Conservation (phyloP, 2,113 vertebrate genomes). For the Gymnorhina tibicen region DNA sequence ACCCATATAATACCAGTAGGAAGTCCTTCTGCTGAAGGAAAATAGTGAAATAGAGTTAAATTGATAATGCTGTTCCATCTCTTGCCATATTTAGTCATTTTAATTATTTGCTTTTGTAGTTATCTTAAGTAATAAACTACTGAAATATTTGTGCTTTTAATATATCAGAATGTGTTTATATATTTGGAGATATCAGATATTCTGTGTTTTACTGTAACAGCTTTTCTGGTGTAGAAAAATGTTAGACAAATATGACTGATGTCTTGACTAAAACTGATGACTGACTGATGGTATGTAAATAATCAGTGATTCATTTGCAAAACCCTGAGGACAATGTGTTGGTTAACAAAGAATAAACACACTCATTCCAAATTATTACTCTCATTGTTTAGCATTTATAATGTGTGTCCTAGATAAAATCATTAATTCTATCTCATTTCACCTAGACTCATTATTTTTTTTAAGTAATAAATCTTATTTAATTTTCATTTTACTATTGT, state of each 20-base stretch:
- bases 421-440: conserved; percentile 42
- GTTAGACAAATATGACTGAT: conserved; percentile 34
- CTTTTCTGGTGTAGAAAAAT: conserved; percentile 12
- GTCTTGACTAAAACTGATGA: conserved; percentile 48
- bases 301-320: conserved; percentile 36
- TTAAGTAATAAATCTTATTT: not conserved
- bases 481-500: not conserved
- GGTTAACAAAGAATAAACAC: conserved; percentile 28
- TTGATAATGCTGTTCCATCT: not conserved
- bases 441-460: not conserved
- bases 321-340: conserved; percentile 47
- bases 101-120: not conserved
- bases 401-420: conserved; percentile 34
- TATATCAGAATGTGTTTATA: not conserved
- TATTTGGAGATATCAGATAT: not conserved
- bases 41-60: not conserved
- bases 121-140: not conserved
- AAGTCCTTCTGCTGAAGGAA: not conserved
- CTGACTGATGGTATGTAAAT: conserved; percentile 55
- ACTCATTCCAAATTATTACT: not conserved
- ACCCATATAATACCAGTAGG: not conserved
- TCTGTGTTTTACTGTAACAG: not conserved
- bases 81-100: not conserved
- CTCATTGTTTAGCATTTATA: conserved; percentile 35
- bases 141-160: not conserved